Percentiles rank a stretch among this genome's conserved stretches.
phyloP scores from a whole-genome alignment of 2,113 vertebrate species.

The Chelonoidis abingdonii region DNA sequence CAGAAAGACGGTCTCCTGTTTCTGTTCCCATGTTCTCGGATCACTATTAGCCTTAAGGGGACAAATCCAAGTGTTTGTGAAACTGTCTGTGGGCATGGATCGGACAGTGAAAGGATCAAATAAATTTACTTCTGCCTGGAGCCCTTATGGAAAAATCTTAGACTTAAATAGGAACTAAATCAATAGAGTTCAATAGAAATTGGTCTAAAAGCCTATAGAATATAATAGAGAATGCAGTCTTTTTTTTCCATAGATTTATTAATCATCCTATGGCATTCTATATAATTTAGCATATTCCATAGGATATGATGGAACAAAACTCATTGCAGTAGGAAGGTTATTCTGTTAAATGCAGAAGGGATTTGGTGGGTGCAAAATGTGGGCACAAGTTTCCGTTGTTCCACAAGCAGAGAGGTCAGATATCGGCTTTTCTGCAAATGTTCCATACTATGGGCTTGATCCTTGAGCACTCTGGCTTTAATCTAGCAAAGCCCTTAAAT shows the following conservation, averaged over 20 bases:
- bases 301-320: constrained; percentile 36
- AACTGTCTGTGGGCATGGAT: neutral
- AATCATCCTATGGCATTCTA: constrained; percentile 14
- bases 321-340: constrained; percentile 30
- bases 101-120: neutral
- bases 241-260: constrained; percentile 4
- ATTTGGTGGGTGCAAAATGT: constrained; percentile 5
- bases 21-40: neutral
- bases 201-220: neutral
- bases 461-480: neutral
- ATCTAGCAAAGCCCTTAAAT: neutral
- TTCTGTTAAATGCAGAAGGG: constrained; percentile 22
- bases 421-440: neutral
- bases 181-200: constrained; percentile 28
- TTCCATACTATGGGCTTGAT: neutral
- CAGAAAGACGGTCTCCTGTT: neutral
- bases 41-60: neutral
- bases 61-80: neutral
- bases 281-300: constrained; percentile 49
- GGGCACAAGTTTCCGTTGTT: neutral
- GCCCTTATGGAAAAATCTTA: neutral
- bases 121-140: neutral
- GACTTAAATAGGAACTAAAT: constrained; percentile 14
- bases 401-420: neutral
- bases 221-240: neutral